Evolutionary conservation across 2,797 vertebrate species (phyloP).

Genomic region (Heliangelus exortis): DNA sequence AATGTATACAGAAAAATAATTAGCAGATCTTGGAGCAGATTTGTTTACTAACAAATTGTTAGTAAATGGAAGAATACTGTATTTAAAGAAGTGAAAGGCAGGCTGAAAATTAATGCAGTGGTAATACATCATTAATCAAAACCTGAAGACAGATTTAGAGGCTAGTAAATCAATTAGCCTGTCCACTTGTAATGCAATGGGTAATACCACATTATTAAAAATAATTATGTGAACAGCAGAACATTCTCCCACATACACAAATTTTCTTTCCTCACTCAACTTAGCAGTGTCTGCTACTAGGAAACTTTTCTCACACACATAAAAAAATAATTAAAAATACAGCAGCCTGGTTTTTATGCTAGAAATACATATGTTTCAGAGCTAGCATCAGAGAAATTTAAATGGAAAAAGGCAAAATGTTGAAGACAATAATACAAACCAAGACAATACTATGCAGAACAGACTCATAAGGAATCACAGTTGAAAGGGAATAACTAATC

Average conservation of each 20-base stretch:
- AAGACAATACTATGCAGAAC: background rate
- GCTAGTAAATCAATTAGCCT: background rate
- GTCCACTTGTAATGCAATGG: background rate
- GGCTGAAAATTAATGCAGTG: background rate
- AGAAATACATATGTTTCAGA: background rate
- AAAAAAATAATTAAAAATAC: background rate
- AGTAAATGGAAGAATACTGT: background rate
- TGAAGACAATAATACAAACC: background rate
- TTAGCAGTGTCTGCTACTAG: background rate
- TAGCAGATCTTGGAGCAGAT: background rate
- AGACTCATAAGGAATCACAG: background rate
- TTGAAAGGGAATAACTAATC: background rate
- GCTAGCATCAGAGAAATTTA: background rate
- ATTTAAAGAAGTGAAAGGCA: background rate
- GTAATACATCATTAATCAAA: background rate
- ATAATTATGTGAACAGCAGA: background rate
- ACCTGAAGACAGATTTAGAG: background rate
- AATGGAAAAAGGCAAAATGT: background rate
- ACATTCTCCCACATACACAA: background rate
- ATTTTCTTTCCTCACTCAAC: background rate
- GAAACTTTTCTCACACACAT: background rate
- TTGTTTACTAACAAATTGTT: background rate
- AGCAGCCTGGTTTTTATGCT: background rate
- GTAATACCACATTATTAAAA: background rate
- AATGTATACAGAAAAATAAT: background rate